Conservation (phyloP, 2,113 vertebrate genomes). For the Phaethon lepturus region DNA sequence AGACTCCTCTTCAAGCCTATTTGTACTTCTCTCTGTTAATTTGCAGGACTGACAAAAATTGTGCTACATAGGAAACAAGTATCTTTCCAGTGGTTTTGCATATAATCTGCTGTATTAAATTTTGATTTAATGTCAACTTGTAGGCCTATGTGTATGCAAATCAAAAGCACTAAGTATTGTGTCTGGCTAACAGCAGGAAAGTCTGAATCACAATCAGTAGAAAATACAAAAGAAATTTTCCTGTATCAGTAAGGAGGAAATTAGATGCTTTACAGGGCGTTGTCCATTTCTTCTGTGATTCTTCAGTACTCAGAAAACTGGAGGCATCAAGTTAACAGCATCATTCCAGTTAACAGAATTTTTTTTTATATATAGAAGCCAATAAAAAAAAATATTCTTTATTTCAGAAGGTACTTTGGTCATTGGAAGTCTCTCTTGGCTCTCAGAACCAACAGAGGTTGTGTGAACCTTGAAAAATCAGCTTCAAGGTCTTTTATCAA, state of each 20-base stretch:
- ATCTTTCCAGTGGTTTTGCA: neutral
- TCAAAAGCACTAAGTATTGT: neutral
- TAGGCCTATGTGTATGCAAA: conserved; percentile 17
- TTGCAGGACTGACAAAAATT: neutral
- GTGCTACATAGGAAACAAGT: neutral
- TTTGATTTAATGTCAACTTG: conserved; percentile 11
- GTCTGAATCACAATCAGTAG: conserved; percentile 9
- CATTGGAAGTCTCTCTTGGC: neutral
- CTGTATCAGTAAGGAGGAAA: neutral
- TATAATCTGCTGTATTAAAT: neutral
- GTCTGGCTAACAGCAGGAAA: conserved; percentile 25
- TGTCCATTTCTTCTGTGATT: neutral
- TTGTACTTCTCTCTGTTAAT: neutral
- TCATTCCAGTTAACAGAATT: neutral
- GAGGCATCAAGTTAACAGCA: neutral
- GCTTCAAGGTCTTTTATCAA: neutral
- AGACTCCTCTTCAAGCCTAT: neutral
- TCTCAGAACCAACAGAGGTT: neutral
- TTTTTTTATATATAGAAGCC: neutral
- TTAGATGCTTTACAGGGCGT: neutral
- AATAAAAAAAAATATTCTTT: neutral
- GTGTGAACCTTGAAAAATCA: neutral
- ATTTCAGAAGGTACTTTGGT: neutral
- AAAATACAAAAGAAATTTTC: neutral
- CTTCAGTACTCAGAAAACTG: neutral